Base-by-base conservation (phyloP, 2,888 invertebrate species). In the Ischnura elegans region DNA sequence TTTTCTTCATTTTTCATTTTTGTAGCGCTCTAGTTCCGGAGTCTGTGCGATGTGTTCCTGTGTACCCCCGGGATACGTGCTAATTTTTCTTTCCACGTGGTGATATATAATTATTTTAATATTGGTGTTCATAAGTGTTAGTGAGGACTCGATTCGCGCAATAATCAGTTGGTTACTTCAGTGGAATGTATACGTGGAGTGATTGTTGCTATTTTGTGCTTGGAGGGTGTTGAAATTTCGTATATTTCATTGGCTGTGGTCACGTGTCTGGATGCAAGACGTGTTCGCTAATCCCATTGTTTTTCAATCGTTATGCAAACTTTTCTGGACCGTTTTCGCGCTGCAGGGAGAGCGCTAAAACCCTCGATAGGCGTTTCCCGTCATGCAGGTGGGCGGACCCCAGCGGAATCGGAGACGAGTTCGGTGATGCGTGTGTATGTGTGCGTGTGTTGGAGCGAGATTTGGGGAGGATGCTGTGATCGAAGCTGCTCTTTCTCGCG, bases 331-430 rank as follows among this genome's bases (percentile, higher is more conserved):
- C 25, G 36, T 36, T 29, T 51, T 25, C 3, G 76, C 36, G 76
- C 29, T 36, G 6, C 13, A 0, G 36, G 29, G n/a, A 61, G 76
- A 36, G 10, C n/a, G 61, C n/a, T 4, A 25, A n/a, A 51, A 0
- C n/a, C n/a, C n/a, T n/a, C 61, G 29, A 36, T 42, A 86, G 86
- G 90, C 43, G 61, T 51, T 29, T 42, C 55, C 61, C 43, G 43
- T 10, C 43, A 25, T 43, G 90, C 90, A 90, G 61, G 90, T 90
- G 90, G 90, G 90, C 90, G 90, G 90, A 43, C 42, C 90, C 90
- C 66, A 47, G 90, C 61, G 25, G 25, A 21, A 36, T 16, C 55
- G 25, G 21, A 19, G 90, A 61, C 13, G 25, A 51, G 16, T 6
- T 19, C 2, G 51, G 90, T 10, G n/a, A 19, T 61, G 25, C n/a